phyloP scores from a whole-genome alignment of 2,113 vertebrate species.

The Podilymbus podiceps region DNA sequence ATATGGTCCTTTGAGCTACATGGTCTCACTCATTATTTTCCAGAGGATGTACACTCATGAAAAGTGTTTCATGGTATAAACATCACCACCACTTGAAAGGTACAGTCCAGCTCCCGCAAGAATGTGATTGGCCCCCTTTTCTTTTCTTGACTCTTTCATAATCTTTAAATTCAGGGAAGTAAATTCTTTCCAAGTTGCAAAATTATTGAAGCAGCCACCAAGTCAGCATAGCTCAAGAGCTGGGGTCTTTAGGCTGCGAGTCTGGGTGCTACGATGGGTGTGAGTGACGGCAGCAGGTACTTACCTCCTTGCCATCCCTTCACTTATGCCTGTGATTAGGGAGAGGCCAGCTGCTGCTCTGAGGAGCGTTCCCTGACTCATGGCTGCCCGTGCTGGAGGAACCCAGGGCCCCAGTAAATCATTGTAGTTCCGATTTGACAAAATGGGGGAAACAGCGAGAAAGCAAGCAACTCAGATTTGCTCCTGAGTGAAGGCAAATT shows the following conservation, averaged over 20 bases:
- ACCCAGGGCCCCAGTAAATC: not conserved
- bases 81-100: not conserved
- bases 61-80: not conserved
- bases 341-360: not conserved
- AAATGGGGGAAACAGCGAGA: not conserved
- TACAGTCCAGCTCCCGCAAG: not conserved
- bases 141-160: not conserved
- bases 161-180: not conserved
- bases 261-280: not conserved
- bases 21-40: not conserved
- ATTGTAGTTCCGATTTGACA: not conserved
- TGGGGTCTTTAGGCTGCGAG: not conserved
- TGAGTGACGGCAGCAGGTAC: not conserved
- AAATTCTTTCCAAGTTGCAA: not conserved
- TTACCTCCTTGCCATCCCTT: not conserved
- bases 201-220: not conserved
- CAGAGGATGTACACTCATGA: not conserved
- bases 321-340: too few relatives aligned
- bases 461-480: not conserved
- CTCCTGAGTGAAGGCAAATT: not conserved
- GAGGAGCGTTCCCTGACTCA: not conserved
- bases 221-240: not conserved
- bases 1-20: not conserved
- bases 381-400: not conserved
- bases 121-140: not conserved